Conservation (phyloP, 2,113 vertebrate genomes). For the Notothenia coriiceps region DNA sequence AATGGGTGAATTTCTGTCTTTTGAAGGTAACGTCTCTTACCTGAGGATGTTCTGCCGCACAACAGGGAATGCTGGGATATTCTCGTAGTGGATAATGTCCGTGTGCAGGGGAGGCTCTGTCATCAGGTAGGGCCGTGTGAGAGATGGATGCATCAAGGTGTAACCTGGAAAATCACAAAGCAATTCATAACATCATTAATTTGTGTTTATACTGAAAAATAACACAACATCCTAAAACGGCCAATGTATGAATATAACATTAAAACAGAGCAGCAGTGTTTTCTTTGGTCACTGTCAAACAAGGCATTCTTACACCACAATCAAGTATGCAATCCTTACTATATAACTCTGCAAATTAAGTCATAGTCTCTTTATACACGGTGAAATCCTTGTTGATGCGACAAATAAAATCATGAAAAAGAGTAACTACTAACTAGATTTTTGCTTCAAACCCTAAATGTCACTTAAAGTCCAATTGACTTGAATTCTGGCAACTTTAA, state of each 20-base stretch:
- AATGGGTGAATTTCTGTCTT: neutral
- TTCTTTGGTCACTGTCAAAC: neutral
- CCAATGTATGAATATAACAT: neutral
- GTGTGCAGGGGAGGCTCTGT: conserved; percentile 96
- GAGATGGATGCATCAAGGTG: conserved; percentile 97
- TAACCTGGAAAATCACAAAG: conserved; percentile 86
- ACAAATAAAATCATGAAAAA: neutral
- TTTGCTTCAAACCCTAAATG: neutral
- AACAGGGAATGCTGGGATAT: conserved; percentile 93
- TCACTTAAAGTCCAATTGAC: neutral
- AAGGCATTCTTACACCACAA: neutral
- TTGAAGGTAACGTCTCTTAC: conserved; percentile 74
- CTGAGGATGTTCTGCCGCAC: conserved; percentile 97
- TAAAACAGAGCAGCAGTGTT: neutral
- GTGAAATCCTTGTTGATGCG: neutral
- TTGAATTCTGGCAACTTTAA: too few relatives aligned
- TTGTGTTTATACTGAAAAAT: neutral
- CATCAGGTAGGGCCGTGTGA: conserved; percentile 95
- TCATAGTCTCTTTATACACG: neutral
- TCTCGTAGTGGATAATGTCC: conserved; percentile 98
- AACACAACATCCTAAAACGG: neutral
- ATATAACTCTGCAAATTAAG: neutral
- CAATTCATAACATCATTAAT: neutral
- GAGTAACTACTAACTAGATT: neutral
- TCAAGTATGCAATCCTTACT: neutral